Base-by-base conservation (phyloP, 1,140 invertebrate genomes). In the Meteorus sp. region DNA sequence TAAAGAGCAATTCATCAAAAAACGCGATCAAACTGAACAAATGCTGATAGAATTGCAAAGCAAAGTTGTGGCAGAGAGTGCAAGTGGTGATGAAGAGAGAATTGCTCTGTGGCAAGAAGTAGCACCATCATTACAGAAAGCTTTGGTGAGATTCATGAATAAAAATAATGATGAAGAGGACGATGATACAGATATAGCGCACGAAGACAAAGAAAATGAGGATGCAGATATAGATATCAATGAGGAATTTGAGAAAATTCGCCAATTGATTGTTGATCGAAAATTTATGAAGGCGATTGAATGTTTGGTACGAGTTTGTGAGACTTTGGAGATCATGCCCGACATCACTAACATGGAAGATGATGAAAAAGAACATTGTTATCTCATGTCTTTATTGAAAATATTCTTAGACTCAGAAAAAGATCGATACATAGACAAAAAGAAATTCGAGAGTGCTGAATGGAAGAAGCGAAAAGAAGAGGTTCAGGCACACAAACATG, bases 21-120 rank as follows among this genome's bases (percentile, higher is more conserved):
- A 85, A 60, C 77, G 85, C 37, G 74, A 79, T 53, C 77, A 75
- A 37, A 86, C 87, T 61, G 79, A 78, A 35, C 75, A 80, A 60
- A 85, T 84, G 48, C 75, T 89, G 53, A 82, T 85, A 60, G 74
- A 84, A 52, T 64, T 89, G 6, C 79, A 84, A 52, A 80, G 82
- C 43, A 77, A 82, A 58, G 57, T 85, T 7, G 83, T 70, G 3
- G 78, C 73, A 45, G 68, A 71, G 50, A 74, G 74, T 33, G 68
- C 65, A 39, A 68, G 76, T 29, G 72, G 71, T 2, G 73, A 80
- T 43, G 63, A 74, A n/a, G 63, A 81, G 11, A 76, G 77, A 45
- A 68, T 79, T 8, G 66, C 81, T 56, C 74, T 80, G 45, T 81
- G 76, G 76, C 72, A 74, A 17, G 54, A 63, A 13, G 58, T 81